These are phyloP conservation scores for Platalea minor DNA, from an alignment of 2,797 vertebrate genomes.

Conservation along the genomic window DNA sequence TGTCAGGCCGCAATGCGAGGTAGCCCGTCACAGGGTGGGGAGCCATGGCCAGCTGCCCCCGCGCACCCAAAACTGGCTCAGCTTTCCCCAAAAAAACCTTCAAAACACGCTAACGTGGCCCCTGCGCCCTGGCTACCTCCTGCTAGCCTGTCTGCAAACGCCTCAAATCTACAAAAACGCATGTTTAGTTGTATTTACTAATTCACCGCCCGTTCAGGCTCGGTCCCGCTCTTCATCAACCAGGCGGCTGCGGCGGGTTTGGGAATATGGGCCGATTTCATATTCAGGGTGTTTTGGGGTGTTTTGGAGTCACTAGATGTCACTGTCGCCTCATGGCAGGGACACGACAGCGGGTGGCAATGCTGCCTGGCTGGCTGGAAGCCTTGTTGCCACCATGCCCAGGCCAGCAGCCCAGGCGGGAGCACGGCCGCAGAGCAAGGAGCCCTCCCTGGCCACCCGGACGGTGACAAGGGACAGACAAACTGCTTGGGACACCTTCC, in stretches of 20 bases:
- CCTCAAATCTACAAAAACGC: accelerated
- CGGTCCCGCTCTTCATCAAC: neutral
- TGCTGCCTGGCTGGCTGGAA: accelerated
- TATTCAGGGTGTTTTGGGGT: neutral
- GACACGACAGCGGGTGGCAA: accelerated
- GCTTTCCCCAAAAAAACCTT: accelerated
- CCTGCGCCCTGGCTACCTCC: accelerated
- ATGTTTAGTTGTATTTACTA: neutral
- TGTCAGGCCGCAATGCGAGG: neutral
- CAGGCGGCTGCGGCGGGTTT: accelerated
- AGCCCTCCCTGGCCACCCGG: neutral
- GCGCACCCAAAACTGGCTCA: neutral
- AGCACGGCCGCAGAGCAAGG: accelerated
- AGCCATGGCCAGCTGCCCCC: accelerated
- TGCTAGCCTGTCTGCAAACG: neutral
- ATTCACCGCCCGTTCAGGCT: accelerated
- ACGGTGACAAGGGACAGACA: neutral
- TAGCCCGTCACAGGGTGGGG: neutral
- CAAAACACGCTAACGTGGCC: accelerated
- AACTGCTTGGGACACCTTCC: neutral
- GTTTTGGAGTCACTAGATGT: constrained; percentile 24
- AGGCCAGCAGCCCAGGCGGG: neutral
- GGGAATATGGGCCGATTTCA: accelerated
- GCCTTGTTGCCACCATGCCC: accelerated
- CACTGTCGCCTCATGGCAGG: neutral